These are phyloP conservation scores for Schizothorax lantsangensis DNA, from an alignment of 2,797 vertebrate species.

Conservation along the genomic window DNA sequence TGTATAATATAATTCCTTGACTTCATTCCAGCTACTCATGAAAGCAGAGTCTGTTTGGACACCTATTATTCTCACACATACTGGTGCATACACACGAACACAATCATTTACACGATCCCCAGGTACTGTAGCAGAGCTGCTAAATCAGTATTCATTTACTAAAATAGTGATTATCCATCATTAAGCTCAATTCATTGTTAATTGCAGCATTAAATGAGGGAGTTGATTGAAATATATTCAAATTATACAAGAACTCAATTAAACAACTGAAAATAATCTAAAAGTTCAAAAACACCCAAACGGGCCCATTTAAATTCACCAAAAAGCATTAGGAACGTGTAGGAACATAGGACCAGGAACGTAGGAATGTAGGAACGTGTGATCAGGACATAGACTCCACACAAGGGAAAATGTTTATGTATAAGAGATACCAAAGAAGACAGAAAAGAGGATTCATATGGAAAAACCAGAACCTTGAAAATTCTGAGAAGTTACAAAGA, in stretches of 20 bases:
- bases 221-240: slow-evolving; percentile 23
- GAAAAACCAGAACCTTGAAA: slow-evolving; percentile 25
- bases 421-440: background rate
- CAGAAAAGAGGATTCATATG: background rate
- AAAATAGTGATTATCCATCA: slow-evolving; percentile 45
- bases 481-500: background rate
- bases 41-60: slow-evolving; percentile 4
- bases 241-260: background rate
- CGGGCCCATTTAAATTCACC: background rate
- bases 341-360: no score
- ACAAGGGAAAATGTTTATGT: background rate
- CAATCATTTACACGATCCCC: slow-evolving; percentile 17
- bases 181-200: slow-evolving; percentile 43
- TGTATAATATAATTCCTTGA: background rate
- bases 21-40: slow-evolving; percentile 13
- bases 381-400: background rate
- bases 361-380: no score
- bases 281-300: slow-evolving; percentile 6
- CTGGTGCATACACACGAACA: background rate
- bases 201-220: slow-evolving; percentile 29
- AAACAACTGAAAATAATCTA: slow-evolving; percentile 20
- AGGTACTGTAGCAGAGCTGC: slow-evolving; percentile 12
- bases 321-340: background rate
- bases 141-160: slow-evolving; percentile 33
- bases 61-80: slow-evolving; percentile 11